These are phyloP conservation scores for Acleris sparsana DNA, from an alignment of 2,888 invertebrate genomes.

Conservation along the genomic window DNA sequence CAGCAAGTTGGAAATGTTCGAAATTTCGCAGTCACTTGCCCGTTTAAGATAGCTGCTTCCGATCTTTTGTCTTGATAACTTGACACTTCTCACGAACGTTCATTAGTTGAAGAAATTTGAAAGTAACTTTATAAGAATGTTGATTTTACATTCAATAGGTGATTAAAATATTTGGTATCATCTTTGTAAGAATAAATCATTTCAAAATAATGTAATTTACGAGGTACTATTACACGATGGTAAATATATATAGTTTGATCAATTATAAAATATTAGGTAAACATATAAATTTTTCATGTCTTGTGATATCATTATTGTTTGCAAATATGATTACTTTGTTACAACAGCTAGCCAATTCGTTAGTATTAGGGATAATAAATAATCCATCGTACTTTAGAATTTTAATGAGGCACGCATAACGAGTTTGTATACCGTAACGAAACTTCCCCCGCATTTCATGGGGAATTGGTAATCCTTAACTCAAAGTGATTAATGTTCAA, in stretches of 20 bases:
- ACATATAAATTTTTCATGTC: too few relatives aligned
- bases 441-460: conserved; percentile 12
- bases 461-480: conserved; percentile 1
- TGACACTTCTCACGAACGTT: conserved; percentile 25
- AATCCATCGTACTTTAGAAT: conserved; percentile 6
- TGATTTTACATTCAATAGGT: neutral
- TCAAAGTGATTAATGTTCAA: conserved; percentile 5
- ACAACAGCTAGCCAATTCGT: neutral
- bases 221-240: too few relatives aligned
- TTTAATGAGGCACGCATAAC: conserved; percentile 11
- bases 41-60: conserved; percentile 22
- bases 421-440: conserved; percentile 9
- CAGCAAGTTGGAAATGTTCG: conserved; percentile 34
- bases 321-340: neutral
- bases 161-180: too few relatives aligned
- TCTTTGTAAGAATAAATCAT: too few relatives aligned
- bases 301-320: too few relatives aligned
- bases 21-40: conserved; percentile 33
- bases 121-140: neutral
- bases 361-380: conserved; percentile 6
- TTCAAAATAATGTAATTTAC: too few relatives aligned
- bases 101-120: conserved; percentile 13
- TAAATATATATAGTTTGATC: too few relatives aligned
- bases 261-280: too few relatives aligned
- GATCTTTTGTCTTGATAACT: conserved; percentile 30